Conservation (phyloP, 2,888 invertebrate genomes). For the Pyrgus malvae region DNA sequence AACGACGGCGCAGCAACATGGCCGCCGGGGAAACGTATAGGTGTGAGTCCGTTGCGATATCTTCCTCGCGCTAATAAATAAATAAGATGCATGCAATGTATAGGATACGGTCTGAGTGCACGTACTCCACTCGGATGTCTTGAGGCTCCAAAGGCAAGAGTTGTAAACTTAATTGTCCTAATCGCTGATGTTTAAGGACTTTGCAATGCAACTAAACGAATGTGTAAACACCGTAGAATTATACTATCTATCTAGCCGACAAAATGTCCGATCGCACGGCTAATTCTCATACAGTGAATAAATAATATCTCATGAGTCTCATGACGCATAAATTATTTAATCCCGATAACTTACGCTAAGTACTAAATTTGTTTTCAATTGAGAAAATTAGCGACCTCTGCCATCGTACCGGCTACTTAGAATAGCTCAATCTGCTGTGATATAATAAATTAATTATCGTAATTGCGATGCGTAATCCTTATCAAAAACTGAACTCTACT, state of each 20-base stretch:
- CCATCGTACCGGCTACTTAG: neutral
- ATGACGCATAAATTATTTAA: slow-evolving; percentile 7
- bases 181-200: neutral
- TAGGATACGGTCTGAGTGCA: slow-evolving; percentile 30
- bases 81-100: slow-evolving; percentile 58
- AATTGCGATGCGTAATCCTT: slow-evolving; percentile 2
- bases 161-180: slow-evolving; percentile 10
- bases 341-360: neutral
- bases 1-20: slow-evolving; percentile 57
- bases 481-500: neutral
- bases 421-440: slow-evolving; percentile 5
- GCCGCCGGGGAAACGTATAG: slow-evolving; percentile 67
- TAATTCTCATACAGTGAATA: neutral
- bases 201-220: slow-evolving; percentile 19
- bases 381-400: slow-evolving; percentile 5
- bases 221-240: slow-evolving; percentile 15
- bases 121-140: neutral
- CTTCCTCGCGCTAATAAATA: slow-evolving; percentile 69
- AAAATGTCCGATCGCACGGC: slow-evolving; percentile 16
- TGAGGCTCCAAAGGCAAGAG: slow-evolving; percentile 1
- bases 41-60: slow-evolving; percentile 66
- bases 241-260: neutral
- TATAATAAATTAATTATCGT: slow-evolving; percentile 6
- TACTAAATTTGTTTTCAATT: neutral
- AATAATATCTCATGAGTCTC: neutral